Conservation (phyloP, 2,797 vertebrate genomes). For the Lacerta bilineata region DNA sequence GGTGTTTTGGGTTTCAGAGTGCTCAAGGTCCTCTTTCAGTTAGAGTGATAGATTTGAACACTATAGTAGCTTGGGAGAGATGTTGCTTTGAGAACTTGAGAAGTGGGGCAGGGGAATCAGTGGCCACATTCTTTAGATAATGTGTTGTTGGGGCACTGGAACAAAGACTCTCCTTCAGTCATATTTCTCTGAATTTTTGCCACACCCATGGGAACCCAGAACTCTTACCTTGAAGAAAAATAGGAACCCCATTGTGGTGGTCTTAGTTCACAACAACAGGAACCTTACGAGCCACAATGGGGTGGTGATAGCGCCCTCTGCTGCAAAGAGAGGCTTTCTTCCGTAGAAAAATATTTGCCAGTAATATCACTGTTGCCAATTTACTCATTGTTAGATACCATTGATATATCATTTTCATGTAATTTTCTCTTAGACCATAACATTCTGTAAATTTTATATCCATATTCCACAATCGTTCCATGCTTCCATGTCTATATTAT, state of each 20-base stretch:
- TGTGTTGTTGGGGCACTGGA: background rate
- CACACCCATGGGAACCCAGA: background rate
- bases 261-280: background rate
- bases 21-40: background rate
- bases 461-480: no score
- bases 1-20: background rate
- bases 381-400: no score
- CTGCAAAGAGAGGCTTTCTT: background rate
- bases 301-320: background rate
- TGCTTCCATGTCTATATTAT: no score
- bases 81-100: background rate
- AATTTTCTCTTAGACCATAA: no score
- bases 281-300: background rate
- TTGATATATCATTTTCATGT: no score
- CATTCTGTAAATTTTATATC: no score
- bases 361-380: conserved; percentile 2
- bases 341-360: background rate
- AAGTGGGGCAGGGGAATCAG: background rate
- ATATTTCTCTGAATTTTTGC: background rate
- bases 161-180: background rate
- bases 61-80: background rate
- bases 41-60: background rate
- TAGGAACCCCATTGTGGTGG: background rate
- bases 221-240: background rate
- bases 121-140: no score